phyloP scores from a whole-genome alignment of 1,140 invertebrate genomes.

The Microplitis mediator region DNA sequence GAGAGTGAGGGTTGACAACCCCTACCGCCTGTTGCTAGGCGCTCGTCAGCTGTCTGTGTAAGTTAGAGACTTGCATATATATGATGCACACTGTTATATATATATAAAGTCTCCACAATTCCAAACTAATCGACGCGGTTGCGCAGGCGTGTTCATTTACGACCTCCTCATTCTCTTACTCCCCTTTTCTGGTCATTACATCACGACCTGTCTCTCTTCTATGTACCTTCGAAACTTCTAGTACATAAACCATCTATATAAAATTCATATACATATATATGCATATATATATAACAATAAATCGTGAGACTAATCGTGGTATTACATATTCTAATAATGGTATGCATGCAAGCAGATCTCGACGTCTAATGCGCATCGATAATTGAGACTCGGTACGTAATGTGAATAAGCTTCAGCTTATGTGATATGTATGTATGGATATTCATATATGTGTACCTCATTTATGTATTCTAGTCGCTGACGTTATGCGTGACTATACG shows the following conservation, averaged over 20 bases:
- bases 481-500: not conserved
- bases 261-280: not conserved
- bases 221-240: not conserved
- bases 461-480: slow-evolving; percentile 7
- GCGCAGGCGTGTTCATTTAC: slow-evolving; percentile 18
- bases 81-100: too few relatives aligned
- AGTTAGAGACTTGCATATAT: not conserved
- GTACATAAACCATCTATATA: too few relatives aligned
- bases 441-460: not conserved
- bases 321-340: not conserved
- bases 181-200: slow-evolving; percentile 1
- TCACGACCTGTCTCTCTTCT: not conserved
- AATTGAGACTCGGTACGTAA: not conserved
- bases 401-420: too few relatives aligned
- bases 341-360: not conserved
- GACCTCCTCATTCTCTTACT: not conserved
- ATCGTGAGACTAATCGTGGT: not conserved
- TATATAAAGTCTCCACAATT: not conserved
- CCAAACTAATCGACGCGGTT: slow-evolving; percentile 2
- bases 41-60: not conserved
- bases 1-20: slow-evolving; percentile 8
- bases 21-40: slow-evolving; percentile 18
- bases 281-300: not conserved
- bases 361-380: slow-evolving; percentile 3
- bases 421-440: not conserved